Base-by-base conservation (phyloP, 2,797 vertebrate genomes). In the Tenualosa ilisha region DNA sequence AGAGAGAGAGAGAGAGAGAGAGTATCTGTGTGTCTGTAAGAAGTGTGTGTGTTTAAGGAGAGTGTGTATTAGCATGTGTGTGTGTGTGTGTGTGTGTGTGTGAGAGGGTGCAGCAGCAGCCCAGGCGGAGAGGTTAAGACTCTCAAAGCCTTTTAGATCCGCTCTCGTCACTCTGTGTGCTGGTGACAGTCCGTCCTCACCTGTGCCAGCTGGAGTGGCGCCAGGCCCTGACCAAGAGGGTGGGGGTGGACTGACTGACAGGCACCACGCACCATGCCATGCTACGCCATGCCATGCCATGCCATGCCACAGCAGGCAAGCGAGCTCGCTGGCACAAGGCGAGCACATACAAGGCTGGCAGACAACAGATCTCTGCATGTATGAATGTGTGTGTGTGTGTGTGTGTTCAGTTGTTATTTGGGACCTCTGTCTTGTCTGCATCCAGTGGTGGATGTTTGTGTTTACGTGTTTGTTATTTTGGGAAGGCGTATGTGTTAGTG, bases 91-190 rank as follows among this genome's bases (percentile, higher is more conserved):
- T 37, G 26, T 20, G n/a, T 6, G 59, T 2, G 72, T 22, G 72
- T 22, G 72, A 46, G 72, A 31, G 68, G 15, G 31, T 75, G 37
- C 31, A 40, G 68, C 15, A 40, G 68, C 15, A 43, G 72, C 17
- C 85, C 84, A 92, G 81, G 83, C 82, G 26, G 89, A 90, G 89
- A 88, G 82, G 84, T 91, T 94, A 95, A 94, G 91, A 93, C 93
- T 90, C 89, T 85, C 88, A 89, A 95, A 95, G 94, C 94, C 91
- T 91, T 90, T 92, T 93, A 92, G 91, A 94, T 95, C 93, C 91
- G 93, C 94, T 94, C 93, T 94, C 89, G 91, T 94, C 88, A 88
- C 84, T 88, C 88, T 91, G 91, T 90, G 90, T 94, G 93, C 91
- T 93, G 89, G 94, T 92, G 93, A 92, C 93, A 91, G 89, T 90